phyloP scores from a whole-genome alignment of 2,888 invertebrate genomes.

The Monochamus alternatus region DNA sequence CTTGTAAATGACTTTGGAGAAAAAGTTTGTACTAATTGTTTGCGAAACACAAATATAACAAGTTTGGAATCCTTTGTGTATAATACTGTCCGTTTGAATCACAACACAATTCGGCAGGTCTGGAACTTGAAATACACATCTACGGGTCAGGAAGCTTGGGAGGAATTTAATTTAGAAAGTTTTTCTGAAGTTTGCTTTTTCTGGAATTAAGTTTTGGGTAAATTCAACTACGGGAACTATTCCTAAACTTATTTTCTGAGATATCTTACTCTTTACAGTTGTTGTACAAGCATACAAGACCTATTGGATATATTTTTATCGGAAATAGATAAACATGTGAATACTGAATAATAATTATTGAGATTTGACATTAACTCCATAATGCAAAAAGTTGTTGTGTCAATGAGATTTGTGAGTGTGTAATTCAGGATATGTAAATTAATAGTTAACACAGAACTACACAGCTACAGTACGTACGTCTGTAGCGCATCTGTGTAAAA shows the following conservation, averaged over 20 bases:
- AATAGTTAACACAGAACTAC: too few relatives aligned
- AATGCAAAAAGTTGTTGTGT: too few relatives aligned
- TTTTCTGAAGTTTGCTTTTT: slow-evolving; percentile 62
- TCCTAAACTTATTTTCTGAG: slow-evolving; percentile 64
- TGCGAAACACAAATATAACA: neutral
- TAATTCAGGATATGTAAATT: too few relatives aligned
- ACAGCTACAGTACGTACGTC: too few relatives aligned
- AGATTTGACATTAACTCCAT: too few relatives aligned
- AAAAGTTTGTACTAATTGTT: too few relatives aligned
- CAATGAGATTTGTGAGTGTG: too few relatives aligned
- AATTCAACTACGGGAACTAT: slow-evolving; percentile 66
- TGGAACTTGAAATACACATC: slow-evolving; percentile 24
- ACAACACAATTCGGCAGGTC: slow-evolving; percentile 18
- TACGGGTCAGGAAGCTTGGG: slow-evolving; percentile 23
- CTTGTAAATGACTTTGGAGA: too few relatives aligned
- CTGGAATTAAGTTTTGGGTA: slow-evolving; percentile 63
- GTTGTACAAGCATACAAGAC: neutral
- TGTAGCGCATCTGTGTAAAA: too few relatives aligned
- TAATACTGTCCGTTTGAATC: slow-evolving; percentile 3
- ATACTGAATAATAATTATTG: too few relatives aligned
- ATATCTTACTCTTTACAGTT: slow-evolving; percentile 28
- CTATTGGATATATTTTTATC: too few relatives aligned
- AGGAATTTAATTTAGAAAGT: slow-evolving; percentile 68
- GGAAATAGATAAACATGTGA: too few relatives aligned
- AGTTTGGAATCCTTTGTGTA: neutral